Evolutionary conservation across 2,113 vertebrate species (phyloP), one percentile per base, ranked within the genome.

Genomic region (Odobenus rosmarus): DNA sequence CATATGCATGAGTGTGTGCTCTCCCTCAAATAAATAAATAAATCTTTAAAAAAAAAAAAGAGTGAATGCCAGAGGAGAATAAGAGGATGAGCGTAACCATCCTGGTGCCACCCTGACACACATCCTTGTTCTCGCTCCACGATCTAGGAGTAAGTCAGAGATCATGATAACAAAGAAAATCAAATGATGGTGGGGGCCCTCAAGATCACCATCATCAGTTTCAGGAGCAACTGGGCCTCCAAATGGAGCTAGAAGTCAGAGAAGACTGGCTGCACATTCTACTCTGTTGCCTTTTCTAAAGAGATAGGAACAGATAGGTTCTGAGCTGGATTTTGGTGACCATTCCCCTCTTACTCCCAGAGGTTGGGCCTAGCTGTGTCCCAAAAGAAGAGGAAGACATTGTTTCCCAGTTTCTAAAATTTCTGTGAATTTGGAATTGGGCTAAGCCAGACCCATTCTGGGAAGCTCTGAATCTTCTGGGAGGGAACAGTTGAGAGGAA

Each of bases 401-500:
- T 86, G 46, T 16, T 87, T 89, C n/a, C 74, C 82, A 64, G 21
- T 94, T 83, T 82, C 53, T 64, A 18, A 83, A 42, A 74, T 85
- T 51, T 89, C 14, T 55, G 23, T 88, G 72, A 89, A 77, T 92
- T 94, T 81, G 85, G 88, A 62, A 16, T 42, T 21, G 59, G 55
- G 28, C 71, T 80, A 49, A 91, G 59, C 61, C 72, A 64, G 74
- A 87, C 59, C 61, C 26, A 23, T 90, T 96, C 90, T 95, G 53
- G 57, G 93, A 95, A 93, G 87, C 55, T 42, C 26, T 55, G 93
- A 62, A 14, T 86, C 82, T 86, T 82, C 79, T 79, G 86, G 80
- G 88, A 96, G 69, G 62, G 94, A 28, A 10, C 16, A 9, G 23
- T 62, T 64, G 55, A 86, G 55, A 97, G 71, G 91, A 93, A 97